Base-by-base conservation (phyloP, 2,797 vertebrate species). In the Varecia variegata region DNA sequence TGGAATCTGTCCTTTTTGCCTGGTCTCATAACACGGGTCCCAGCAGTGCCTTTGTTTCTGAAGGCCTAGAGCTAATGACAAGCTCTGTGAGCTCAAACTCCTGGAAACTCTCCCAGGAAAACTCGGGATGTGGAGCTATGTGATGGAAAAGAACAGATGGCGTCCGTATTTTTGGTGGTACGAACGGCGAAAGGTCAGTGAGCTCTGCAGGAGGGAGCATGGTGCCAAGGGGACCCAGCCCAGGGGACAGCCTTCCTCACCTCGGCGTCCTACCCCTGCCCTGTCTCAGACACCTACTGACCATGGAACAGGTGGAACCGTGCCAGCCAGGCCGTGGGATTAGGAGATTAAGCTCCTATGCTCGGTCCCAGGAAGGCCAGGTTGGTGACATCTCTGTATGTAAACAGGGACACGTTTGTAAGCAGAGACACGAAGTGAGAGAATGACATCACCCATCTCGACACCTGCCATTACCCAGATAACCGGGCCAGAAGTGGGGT, bases 51-150 rank as follows among this genome's bases (percentile, higher is more conserved):
- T 92, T 77, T 20, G n/a, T 81, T 81, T 58, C 80, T 2, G 27
- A 71, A 65, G 40, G 62, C 58, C 58, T 45, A 2, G 43, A 71
- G 47, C 32, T 81, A 5, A 71, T 30, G 58, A 77, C 52, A 54
- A n/a, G 52, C 38, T 70, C 52, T 38, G 38, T 8, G 50, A 83
- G 56, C 47, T 60, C 79, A 56, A 45, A 54, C 25, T 91, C 83
- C 73, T 93, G 90, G 79, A 96, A 86, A 47, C 73, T 13, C 85
- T 83, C 90, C 90, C 82, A 56, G 45, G 90, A 70, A 84, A 35
- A 58, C 27, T 45, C 17, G 74, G 56, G 50, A 54, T 4, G 2
- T 54, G 35, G 43, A 70, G 54, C 76, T 4, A 5, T 7, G n/a
- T 32, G 4, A 17, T 4, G 25, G 71, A 25, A 71, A 67, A n/a